phyloP scores from a whole-genome alignment of 2,113 vertebrate genomes.

The Anser brachyrhynchus region DNA sequence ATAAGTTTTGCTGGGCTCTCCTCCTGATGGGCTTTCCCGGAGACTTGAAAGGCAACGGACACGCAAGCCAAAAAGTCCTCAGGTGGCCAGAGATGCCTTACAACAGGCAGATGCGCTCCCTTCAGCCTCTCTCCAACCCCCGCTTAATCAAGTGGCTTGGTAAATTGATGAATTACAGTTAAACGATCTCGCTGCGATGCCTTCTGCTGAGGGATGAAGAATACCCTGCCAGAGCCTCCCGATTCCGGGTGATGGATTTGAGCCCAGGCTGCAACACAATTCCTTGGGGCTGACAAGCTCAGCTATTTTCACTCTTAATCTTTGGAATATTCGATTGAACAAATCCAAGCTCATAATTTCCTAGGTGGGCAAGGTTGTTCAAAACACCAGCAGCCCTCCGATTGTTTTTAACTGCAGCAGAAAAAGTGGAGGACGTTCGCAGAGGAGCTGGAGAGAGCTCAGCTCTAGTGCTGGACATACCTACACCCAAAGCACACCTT shows the following conservation, averaged over 20 bases:
- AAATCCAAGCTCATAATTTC: constrained; percentile 45
- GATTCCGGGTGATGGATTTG: constrained; percentile 51
- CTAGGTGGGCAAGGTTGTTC: neutral
- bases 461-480: neutral
- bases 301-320: constrained; percentile 47
- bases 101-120: neutral
- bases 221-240: constrained; percentile 9
- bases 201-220: constrained; percentile 42
- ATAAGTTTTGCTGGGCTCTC: neutral
- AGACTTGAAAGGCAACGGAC: neutral
- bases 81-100: constrained; percentile 12
- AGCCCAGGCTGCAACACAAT: constrained; percentile 25
- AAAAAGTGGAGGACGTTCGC: neutral
- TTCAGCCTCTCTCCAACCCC: neutral
- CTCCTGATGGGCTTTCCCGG: neutral
- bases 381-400: neutral
- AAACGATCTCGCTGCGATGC: constrained; percentile 39
- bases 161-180: constrained; percentile 48
- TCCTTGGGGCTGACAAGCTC: constrained; percentile 33
- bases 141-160: constrained; percentile 6
- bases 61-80: neutral
- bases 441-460: neutral
- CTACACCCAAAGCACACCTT: neutral
- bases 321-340: constrained; percentile 38
- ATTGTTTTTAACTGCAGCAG: neutral